Evolutionary conservation across 2,888 invertebrate species (phyloP).

Genomic region (Cataglyphis livida): DNA sequence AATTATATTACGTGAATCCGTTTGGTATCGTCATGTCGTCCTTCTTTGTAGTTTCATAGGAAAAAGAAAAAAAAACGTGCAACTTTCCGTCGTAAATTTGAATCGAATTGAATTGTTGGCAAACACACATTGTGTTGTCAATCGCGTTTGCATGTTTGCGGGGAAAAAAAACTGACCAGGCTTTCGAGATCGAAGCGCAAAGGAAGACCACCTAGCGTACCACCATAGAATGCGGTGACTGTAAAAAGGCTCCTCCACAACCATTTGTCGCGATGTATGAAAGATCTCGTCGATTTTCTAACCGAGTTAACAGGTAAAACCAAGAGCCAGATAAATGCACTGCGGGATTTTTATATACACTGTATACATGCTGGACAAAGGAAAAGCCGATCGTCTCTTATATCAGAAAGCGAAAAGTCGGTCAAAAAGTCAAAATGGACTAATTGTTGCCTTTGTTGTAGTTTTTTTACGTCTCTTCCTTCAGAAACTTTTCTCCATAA

Average conservation of each 20-base stretch:
- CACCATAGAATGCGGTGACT: conserved; percentile 81
- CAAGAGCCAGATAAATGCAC: conserved; percentile 72
- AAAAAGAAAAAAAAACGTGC: background rate
- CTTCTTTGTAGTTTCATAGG: background rate
- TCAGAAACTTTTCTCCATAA: conserved; percentile 14
- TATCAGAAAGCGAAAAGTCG: conserved; percentile 54
- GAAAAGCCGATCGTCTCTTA: conserved; percentile 18
- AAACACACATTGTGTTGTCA: conserved; percentile 57
- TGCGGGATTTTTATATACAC: conserved; percentile 66
- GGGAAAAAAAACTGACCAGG: background rate
- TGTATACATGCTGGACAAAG: conserved; percentile 61
- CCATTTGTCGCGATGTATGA: conserved; percentile 81
- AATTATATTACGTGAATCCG: background rate
- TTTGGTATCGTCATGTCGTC: background rate
- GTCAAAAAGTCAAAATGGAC: conserved; percentile 84
- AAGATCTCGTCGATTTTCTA: conserved; percentile 71
- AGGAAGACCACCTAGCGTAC: background rate
- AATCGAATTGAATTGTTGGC: conserved; percentile 76
- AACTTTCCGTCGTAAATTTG: conserved; percentile 77
- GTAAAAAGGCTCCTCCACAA: conserved; percentile 73
- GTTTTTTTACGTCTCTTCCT: conserved; percentile 53
- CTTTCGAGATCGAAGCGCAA: background rate
- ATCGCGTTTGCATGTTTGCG: background rate
- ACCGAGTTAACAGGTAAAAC: conserved; percentile 74
- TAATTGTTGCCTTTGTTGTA: conserved; percentile 80